A percentile compares a stretch with the other conserved stretches of the same genome.
phyloP scores from a whole-genome alignment of 1,140 invertebrate species.

The Drosophila carrolli region DNA sequence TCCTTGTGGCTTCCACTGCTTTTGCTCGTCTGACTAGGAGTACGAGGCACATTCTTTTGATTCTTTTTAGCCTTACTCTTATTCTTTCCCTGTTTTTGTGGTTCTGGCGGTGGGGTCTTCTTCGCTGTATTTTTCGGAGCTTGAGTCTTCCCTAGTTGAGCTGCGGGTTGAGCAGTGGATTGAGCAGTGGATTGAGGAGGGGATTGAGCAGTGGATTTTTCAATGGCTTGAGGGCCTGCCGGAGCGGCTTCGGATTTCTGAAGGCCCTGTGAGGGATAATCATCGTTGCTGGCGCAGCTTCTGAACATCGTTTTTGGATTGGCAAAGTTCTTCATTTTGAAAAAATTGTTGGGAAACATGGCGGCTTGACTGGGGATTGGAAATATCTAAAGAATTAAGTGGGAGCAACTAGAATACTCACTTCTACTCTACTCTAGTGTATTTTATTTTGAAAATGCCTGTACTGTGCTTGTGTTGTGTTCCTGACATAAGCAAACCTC shows the following conservation, averaged over 20 bases:
- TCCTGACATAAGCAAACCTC: slow-evolving; percentile 4
- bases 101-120: background rate
- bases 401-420: background rate
- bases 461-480: slow-evolving; percentile 6
- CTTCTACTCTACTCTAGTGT: slow-evolving; percentile 20
- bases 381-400: background rate
- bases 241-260: background rate
- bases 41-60: background rate
- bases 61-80: slow-evolving; percentile 7
- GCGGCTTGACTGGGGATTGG: slow-evolving; percentile 3
- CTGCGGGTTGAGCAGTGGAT: background rate
- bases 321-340: slow-evolving; percentile 67
- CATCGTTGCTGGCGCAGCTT: background rate
- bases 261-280: background rate
- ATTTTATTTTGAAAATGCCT: background rate
- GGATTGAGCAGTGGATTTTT: too few relatives aligned
- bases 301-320: slow-evolving; percentile 32
- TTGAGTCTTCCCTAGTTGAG: background rate
- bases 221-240: slow-evolving; percentile 5
- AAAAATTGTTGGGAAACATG: slow-evolving; percentile 62
- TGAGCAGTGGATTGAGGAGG: too few relatives aligned
- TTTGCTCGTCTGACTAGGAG: background rate
- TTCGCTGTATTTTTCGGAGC: slow-evolving; percentile 2
- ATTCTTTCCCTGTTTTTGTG: slow-evolving; percentile 1
- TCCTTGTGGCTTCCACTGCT: background rate